Evolutionary conservation across 92 coral and sea anemone genomes (phyloP).

Genomic region (Zoanthus sansibaricus): DNA sequence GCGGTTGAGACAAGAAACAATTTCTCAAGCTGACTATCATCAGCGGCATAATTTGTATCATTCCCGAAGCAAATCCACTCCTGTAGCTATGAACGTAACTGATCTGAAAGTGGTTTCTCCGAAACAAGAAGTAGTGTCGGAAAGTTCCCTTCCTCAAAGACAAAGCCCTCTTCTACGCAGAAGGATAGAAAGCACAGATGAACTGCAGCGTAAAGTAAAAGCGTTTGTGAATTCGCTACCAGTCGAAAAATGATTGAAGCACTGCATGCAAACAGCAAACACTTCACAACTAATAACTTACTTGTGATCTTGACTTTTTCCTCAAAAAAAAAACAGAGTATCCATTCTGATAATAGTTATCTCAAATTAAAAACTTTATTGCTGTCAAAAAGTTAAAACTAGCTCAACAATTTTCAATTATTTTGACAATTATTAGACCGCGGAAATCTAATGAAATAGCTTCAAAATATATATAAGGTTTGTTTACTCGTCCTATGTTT

Average conservation of each 20-base stretch:
- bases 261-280: too few species aligned
- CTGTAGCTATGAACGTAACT: conserved; percentile 63
- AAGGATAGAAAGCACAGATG: conserved; percentile 55
- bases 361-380: too few species aligned
- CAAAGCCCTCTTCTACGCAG: conserved; percentile 59
- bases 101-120: conserved; percentile 59
- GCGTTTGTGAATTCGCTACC: conserved; percentile 74
- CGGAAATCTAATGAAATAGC: too few species aligned
- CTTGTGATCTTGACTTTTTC: too few species aligned
- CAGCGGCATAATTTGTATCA: not conserved
- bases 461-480: too few species aligned
- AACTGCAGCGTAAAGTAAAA: conserved; percentile 69
- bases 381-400: too few species aligned
- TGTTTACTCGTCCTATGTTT: too few species aligned
- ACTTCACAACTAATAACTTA: too few species aligned
- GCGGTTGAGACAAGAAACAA: not conserved
- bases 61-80: conserved; percentile 70
- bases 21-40: not conserved
- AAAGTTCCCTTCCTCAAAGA: conserved; percentile 52
- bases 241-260: conserved; percentile 1
- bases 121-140: conserved; percentile 57
- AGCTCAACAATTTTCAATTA: too few species aligned
- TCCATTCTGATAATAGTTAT: too few species aligned
- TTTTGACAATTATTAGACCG: too few species aligned
- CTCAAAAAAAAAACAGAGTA: too few species aligned